Conservation (phyloP, 2,113 vertebrate species). For the Dipodomys stephensi region DNA sequence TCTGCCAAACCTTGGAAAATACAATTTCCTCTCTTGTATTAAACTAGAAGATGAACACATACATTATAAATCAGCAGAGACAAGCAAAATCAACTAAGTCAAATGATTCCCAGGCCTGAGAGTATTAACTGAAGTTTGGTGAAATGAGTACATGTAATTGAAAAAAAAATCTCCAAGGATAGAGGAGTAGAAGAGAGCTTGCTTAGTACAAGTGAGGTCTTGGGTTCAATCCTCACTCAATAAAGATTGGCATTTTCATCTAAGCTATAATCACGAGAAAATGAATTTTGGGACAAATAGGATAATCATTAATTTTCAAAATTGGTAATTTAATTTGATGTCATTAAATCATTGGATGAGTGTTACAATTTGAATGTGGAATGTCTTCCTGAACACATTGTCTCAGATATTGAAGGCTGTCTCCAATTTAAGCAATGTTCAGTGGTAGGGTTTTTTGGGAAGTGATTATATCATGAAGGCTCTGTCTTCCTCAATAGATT, state of each 20-base stretch:
- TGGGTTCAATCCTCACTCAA: not conserved
- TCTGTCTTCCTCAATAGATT: not conserved
- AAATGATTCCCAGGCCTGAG: not conserved
- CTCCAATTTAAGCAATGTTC: too few species aligned
- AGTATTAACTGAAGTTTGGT: not conserved
- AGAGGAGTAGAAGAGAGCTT: not conserved
- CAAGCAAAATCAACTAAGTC: not conserved
- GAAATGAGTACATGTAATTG: not conserved
- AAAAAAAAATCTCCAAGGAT: not conserved
- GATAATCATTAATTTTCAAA: not conserved
- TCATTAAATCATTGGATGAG: not conserved
- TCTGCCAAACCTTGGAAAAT: not conserved
- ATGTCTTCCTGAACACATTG: too few species aligned
- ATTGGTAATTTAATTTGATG: not conserved
- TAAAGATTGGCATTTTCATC: not conserved
- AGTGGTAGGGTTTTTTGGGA: too few species aligned
- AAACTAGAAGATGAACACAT: not conserved
- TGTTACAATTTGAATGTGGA: too few species aligned
- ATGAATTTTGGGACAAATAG: not conserved
- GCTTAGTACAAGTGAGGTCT: not conserved
- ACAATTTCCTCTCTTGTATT: not conserved
- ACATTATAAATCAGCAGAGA: conserved; percentile 30
- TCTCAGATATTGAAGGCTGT: too few species aligned
- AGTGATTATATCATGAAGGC: too few species aligned
- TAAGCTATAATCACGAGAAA: not conserved